These are phyloP conservation scores for Lepidochrysops patricia DNA, from an alignment of 2,888 invertebrate genomes.

Conservation along the genomic window DNA sequence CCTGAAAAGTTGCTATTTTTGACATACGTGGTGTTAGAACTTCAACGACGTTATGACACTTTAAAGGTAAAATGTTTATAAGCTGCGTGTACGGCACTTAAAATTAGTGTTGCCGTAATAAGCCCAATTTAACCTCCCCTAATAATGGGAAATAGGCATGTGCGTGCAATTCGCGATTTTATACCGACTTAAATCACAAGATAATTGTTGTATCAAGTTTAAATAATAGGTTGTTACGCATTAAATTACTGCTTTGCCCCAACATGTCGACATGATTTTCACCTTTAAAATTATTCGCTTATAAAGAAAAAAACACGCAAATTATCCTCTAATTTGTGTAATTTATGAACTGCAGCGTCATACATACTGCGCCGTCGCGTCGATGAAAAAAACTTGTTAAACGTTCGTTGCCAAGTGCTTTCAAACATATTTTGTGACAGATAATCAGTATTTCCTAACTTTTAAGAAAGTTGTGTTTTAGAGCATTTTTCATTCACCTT, in stretches of 20 bases:
- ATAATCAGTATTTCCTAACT: too few relatives aligned
- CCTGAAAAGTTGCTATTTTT: too few relatives aligned
- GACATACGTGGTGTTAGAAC: too few relatives aligned
- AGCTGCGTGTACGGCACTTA: background rate
- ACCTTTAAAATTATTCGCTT: conserved; percentile 23
- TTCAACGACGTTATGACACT: background rate
- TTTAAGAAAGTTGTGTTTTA: background rate
- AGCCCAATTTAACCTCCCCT: conserved; percentile 11
- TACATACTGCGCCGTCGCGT: background rate
- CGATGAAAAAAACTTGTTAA: background rate
- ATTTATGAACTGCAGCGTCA: background rate
- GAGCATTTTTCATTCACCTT: too few relatives aligned
- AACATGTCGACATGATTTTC: conserved; percentile 29
- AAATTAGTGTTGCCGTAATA: conserved; percentile 12
- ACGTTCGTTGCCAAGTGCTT: background rate
- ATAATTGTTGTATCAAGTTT: conserved; percentile 28
- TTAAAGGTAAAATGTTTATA: background rate
- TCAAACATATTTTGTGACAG: background rate
- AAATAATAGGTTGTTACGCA: conserved; percentile 20
- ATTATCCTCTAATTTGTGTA: conserved; percentile 9
- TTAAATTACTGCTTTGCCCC: conserved; percentile 29
- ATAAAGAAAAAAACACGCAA: conserved; percentile 10
- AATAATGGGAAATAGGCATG: conserved; percentile 19
- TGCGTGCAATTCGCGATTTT: conserved; percentile 27
- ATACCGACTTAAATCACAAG: conserved; percentile 26